Base-by-base conservation (phyloP, 2,888 invertebrate genomes). In the Metalampra italica region DNA sequence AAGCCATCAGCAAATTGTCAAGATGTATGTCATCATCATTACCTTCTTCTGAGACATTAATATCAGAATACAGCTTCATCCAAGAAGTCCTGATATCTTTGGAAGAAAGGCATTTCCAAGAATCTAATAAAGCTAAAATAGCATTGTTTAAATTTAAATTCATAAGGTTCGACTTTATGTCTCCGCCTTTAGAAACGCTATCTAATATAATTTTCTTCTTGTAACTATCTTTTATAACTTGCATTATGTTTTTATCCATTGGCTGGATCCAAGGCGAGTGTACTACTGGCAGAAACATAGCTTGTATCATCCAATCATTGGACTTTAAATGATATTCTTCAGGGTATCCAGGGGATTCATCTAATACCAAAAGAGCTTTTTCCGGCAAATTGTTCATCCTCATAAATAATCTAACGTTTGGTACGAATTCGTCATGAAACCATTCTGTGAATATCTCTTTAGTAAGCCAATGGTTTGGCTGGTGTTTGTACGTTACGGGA, bases 271-370 rank as follows among this genome's bases (percentile, higher is more conserved):
- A 58, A 50, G 55, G 58, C 53, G 57, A 61, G 51, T 53, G 60
- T 45, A 59, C 60, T 56, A 65, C 63, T 52, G 63, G 63, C 52
- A 62, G 30, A 48, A 60, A 65, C 29, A 66, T 59, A 46, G 60
- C 56, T 58, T 61, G 56, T 53, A 64, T 65, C 47, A 57, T 61
- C 51, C 58, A 58, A 62, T 68, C 64, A 54, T 55, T 60, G 59
- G 65, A 64, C 62, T 47, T 62, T 51, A 69, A 60, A 58, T 66
- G 60, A 58, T 64, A 56, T 59, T 63, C 60, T 45, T 60, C 58
- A 59, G 64, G 57, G 47, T 64, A 58, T 51, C 61, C 63, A 53
- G 60, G 62, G 55, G 57, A 57, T 57, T 62, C 61, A 56, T 62
- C 65, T 55, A 66, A 55, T 51, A 67, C 52, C 51, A 68, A 57